Evolutionary conservation across 2,797 vertebrate genomes (phyloP).

Genomic region (Phrynocephalus guinanensis): DNA sequence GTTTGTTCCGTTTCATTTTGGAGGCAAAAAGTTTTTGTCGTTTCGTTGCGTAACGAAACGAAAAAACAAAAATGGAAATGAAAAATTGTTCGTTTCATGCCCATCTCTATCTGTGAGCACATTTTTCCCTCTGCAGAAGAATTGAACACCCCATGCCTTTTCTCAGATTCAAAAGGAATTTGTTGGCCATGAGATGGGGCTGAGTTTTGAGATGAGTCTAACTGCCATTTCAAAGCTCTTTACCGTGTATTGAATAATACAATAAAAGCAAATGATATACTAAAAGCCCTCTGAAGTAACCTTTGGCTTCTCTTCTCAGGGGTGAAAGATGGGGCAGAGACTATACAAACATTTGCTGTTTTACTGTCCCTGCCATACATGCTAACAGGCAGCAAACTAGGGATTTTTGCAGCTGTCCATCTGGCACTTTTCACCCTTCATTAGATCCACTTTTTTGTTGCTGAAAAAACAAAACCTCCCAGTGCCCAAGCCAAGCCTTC

Average conservation of each 20-base stretch:
- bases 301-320: rapidly evolving
- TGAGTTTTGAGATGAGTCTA: not conserved
- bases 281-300: not conserved
- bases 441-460: not conserved
- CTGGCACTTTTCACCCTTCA: constrained; percentile 1
- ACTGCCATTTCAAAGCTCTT: not conserved
- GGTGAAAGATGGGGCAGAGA: not conserved
- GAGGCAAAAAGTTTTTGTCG: too few species aligned
- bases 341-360: not conserved
- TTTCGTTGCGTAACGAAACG: too few species aligned
- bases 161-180: not conserved
- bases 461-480: constrained; percentile 2
- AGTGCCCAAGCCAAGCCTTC: constrained; percentile 29
- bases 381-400: constrained; percentile 14
- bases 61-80: too few species aligned
- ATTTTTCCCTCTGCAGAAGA: not conserved
- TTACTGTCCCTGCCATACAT: not conserved
- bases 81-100: too few species aligned
- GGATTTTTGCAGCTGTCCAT: not conserved
- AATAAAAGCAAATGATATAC: constrained; percentile 7
- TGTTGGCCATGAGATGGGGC: not conserved
- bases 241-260: not conserved
- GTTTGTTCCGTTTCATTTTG: too few species aligned
- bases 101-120: too few species aligned
- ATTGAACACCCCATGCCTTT: not conserved